These are phyloP conservation scores for Smithornis capensis DNA, from an alignment of 2,113 vertebrate species.

Conservation along the genomic window DNA sequence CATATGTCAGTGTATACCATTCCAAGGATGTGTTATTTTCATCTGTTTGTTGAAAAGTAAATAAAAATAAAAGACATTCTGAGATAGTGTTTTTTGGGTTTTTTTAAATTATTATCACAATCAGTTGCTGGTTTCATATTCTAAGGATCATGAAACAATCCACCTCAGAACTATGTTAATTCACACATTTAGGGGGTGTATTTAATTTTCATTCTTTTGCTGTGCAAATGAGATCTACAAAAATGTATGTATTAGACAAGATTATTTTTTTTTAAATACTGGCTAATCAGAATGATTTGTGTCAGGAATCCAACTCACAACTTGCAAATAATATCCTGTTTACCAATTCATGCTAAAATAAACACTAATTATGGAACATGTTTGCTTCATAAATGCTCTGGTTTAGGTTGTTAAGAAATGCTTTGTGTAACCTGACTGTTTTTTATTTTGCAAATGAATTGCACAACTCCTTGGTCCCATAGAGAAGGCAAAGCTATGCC, in stretches of 20 bases:
- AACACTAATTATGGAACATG: constrained; percentile 53
- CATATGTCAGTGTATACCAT: not conserved
- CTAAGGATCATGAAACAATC: not conserved
- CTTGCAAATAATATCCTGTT: constrained; percentile 56
- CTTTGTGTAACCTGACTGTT: constrained; percentile 45
- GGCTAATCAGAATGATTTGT: constrained; percentile 36
- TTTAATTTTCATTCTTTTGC: constrained; percentile 1
- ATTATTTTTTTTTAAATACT: constrained; percentile 21
- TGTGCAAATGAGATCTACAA: not conserved
- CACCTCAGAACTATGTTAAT: not conserved
- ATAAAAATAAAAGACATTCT: not conserved
- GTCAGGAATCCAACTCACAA: constrained; percentile 44
- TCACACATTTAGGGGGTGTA: not conserved
- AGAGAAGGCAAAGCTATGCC: constrained; percentile 64
- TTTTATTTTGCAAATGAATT: constrained; percentile 71
- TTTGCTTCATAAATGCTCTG: constrained; percentile 55
- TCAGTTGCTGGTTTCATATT: not conserved
- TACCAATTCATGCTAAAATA: constrained; percentile 60
- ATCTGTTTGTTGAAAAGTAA: not conserved
- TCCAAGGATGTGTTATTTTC: not conserved
- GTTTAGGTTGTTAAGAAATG: constrained; percentile 56
- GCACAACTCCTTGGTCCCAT: constrained; percentile 42
- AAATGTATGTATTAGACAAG: not conserved
- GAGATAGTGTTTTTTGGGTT: not conserved
- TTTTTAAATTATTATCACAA: not conserved